These are phyloP conservation scores for Cyprinus carpio DNA, from an alignment of 2,113 vertebrate genomes.

Conservation along the genomic window DNA sequence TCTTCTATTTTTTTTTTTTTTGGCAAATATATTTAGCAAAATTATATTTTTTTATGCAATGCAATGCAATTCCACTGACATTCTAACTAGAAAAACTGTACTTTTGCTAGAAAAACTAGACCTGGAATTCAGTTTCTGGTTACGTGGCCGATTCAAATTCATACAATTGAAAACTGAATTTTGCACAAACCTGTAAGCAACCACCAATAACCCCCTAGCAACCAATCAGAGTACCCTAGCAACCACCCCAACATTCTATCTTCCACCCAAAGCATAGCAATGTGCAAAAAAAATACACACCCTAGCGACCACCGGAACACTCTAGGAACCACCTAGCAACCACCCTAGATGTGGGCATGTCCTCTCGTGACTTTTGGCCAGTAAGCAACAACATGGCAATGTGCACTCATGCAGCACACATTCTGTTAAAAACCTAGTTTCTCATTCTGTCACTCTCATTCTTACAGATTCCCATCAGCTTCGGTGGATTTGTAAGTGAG, in stretches of 20 bases:
- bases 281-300: not conserved
- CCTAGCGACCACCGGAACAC: not conserved
- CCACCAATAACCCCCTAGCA: not conserved
- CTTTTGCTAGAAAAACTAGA: not conserved
- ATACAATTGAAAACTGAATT: not conserved
- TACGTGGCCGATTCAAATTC: not conserved
- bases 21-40: not conserved
- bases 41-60: no score
- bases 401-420: not conserved
- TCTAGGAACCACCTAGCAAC: not conserved
- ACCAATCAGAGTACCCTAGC: not conserved
- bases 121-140: not conserved
- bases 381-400: no score
- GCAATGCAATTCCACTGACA: no score
- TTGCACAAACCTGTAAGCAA: not conserved
- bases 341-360: not conserved
- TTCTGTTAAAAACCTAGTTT: not conserved
- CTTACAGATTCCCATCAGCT: constrained; percentile 26
- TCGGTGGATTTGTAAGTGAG: constrained; percentile 40
- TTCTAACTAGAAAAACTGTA: not conserved
- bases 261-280: not conserved
- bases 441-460: not conserved
- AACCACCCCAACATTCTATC: not conserved
- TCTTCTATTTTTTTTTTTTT: no score
- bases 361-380: not conserved